Conservation (phyloP, 2,113 vertebrate species). For the Bos indicus region DNA sequence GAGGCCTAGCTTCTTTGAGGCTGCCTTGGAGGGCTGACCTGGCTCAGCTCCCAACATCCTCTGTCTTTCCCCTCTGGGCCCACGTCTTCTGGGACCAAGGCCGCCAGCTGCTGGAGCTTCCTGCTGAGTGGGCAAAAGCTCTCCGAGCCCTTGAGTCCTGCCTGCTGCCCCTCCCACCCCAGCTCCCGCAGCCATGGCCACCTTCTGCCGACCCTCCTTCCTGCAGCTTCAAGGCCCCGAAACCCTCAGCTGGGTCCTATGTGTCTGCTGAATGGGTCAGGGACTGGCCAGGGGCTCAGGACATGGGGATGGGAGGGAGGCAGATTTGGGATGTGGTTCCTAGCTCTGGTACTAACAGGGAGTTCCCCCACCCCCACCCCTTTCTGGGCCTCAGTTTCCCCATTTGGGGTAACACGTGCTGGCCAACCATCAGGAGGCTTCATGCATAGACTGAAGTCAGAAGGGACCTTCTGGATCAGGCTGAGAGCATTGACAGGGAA, state of each 20-base stretch:
- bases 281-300: neutral
- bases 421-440: neutral
- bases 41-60: constrained; percentile 29
- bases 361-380: neutral
- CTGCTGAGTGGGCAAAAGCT: constrained; percentile 70
- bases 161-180: constrained; percentile 17
- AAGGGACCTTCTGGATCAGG: neutral
- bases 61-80: constrained; percentile 17
- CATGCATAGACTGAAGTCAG: neutral
- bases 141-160: neutral
- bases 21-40: constrained; percentile 32
- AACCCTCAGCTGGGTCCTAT: neutral
- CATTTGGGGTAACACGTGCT: neutral
- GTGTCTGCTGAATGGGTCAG: neutral
- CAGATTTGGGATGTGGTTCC: neutral
- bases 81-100: constrained; percentile 47
- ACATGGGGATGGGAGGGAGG: neutral
- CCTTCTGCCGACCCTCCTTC: neutral
- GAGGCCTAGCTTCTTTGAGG: constrained; percentile 25
- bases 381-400: neutral
- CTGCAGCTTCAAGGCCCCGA: neutral
- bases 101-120: constrained; percentile 52
- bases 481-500: neutral
- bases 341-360: neutral
- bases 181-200: neutral